Base-by-base conservation (phyloP, 2,797 vertebrate genomes). In the Dipus sagitta region DNA sequence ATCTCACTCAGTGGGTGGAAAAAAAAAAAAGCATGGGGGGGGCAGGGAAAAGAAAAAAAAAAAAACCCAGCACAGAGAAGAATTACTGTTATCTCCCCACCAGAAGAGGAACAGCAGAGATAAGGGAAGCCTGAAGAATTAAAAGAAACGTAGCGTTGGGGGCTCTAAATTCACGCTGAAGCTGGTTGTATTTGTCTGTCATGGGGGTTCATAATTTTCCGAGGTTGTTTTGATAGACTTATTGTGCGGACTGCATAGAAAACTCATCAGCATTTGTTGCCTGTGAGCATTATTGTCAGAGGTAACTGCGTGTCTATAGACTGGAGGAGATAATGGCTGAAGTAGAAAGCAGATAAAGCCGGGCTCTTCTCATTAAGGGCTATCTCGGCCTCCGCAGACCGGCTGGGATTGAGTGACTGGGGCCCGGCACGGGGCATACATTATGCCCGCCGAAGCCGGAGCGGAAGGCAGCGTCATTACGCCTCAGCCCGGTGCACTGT, bases 291-390 rank as follows among this genome's bases (percentile, higher is more conserved):
- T 99, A 99, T 99, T 99, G 97, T 99, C 98, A 98, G 99, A 99
- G 99, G 99, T 99, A 99, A 99, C 99, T 98, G 98, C 99, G 98
- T 98, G 99, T 99, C 99, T 99, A 99, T 99, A 99, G 99, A 99
- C 99, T 99, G 98, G 98, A 98, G 98, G 98, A 99, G 99, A 99
- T 99, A 99, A 99, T 99, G 99, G 98, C 98, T 98, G 98, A 98
- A 99, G 98, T 98, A 99, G 98, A 99, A 99, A 99, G 98, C 98
- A 99, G 99, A 99, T 99, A 99, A 99, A 99, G 98, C 98, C 98
- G 95, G 98, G 98, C 99, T 99, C 99, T 99, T 99, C 99, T 99
- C 99, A 99, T 99, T 99, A 99, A 99, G 99, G 99, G 98, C 99
- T 99, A 99, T 99, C 99, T 99, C 98, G 99, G 98, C 98, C 99